A percentile compares a stretch with the other conserved stretches of the same genome.
Conservation (phyloP, 1,140 invertebrate genomes). For the Meteorus sp. region DNA sequence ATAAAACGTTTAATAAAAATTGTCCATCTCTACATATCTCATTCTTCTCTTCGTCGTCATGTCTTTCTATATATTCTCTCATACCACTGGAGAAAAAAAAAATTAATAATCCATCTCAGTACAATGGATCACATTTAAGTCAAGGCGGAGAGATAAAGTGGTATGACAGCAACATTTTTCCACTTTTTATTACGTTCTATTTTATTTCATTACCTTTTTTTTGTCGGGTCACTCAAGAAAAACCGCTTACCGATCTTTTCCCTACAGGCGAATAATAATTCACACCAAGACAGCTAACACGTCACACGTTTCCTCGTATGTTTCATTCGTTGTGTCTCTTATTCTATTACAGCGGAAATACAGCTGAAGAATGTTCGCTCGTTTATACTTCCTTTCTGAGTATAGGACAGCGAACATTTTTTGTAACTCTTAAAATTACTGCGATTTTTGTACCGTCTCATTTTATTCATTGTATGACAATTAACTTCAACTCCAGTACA, state of each 20-base stretch:
- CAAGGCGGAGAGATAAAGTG: neutral
- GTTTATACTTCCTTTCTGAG: neutral
- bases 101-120: neutral
- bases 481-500: too few species aligned
- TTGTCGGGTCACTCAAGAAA: neutral
- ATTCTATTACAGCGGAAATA: neutral
- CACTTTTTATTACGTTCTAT: neutral
- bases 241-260: neutral
- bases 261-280: slow-evolving; percentile 1
- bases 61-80: too few species aligned
- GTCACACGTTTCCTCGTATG: neutral
- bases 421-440: too few species aligned
- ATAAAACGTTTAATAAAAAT: too few species aligned
- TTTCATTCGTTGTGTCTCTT: neutral
- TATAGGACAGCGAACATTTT: too few species aligned
- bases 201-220: neutral
- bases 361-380: neutral
- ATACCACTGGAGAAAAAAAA: too few species aligned
- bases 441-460: too few species aligned
- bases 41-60: too few species aligned
- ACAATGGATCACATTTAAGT: neutral
- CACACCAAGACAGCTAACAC: neutral
- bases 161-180: neutral
- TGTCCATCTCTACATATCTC: too few species aligned
- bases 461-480: too few species aligned